phyloP scores from a whole-genome alignment of 2,113 vertebrate genomes.

The Rhinolophus ferrumequinum region DNA sequence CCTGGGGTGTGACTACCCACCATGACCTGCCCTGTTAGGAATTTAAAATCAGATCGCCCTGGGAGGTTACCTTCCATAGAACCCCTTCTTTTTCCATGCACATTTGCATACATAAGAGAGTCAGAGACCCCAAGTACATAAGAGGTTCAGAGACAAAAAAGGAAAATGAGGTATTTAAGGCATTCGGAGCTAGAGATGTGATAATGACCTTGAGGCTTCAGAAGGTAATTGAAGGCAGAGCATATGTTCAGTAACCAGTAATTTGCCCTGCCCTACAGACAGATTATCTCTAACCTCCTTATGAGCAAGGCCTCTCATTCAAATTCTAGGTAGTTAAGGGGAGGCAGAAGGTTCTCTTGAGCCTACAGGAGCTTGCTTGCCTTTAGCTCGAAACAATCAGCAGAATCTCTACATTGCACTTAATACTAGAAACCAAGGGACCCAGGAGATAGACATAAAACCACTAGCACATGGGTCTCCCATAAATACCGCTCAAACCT shows the following conservation, averaged over 20 bases:
- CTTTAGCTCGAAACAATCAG: not conserved
- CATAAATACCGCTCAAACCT: not conserved
- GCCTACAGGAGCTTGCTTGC: not conserved
- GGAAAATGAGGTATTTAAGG: not conserved
- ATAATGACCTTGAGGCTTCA: not conserved
- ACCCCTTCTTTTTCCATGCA: no score
- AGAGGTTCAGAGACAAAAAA: no score
- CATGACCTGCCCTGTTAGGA: no score
- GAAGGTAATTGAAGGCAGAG: not conserved
- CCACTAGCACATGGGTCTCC: rapidly evolving
- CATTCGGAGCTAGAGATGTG: not conserved
- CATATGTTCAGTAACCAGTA: not conserved
- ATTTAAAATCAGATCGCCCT: no score
- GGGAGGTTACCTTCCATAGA: no score
- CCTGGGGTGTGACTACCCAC: no score
- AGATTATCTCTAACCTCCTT: not conserved
- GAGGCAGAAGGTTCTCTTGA: not conserved
- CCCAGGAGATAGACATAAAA: not conserved
- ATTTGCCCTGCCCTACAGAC: not conserved
- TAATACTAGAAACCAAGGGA: not conserved
- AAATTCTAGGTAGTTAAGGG: not conserved
- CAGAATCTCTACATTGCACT: not conserved
- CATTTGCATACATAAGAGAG: no score
- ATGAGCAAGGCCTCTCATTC: not conserved
- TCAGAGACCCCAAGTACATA: no score